These are phyloP conservation scores for Cyprinodon diabolis DNA, from an alignment of 2,797 vertebrate genomes.

Conservation along the genomic window DNA sequence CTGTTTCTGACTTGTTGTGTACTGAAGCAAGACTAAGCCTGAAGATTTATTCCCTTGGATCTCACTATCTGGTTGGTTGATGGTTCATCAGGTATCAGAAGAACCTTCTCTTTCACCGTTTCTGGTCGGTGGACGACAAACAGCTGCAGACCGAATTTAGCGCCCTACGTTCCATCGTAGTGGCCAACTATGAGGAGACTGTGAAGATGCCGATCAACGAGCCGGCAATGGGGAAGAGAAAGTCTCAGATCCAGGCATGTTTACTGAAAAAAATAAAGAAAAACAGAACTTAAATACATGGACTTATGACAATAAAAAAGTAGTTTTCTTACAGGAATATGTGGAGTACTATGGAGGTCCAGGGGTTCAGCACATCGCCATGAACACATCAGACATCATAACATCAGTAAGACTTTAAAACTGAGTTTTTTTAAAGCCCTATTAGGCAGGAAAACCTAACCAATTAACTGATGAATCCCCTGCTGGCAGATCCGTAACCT, in stretches of 20 bases:
- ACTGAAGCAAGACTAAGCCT: neutral
- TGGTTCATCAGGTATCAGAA: slow-evolving; percentile 86
- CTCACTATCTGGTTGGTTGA: slow-evolving; percentile 4
- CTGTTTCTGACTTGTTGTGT: neutral
- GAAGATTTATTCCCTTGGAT: neutral
- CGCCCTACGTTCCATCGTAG: slow-evolving; percentile 93
- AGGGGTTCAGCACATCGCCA: slow-evolving; percentile 95
- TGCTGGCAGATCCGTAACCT: slow-evolving; percentile 87
- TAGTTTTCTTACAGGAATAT: slow-evolving; percentile 84
- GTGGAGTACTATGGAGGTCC: slow-evolving; percentile 94
- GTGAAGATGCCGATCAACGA: slow-evolving; percentile 99
- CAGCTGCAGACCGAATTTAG: slow-evolving; percentile 95
- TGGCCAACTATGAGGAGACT: slow-evolving; percentile 94
- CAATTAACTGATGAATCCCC: slow-evolving; percentile 2
- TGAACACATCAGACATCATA: slow-evolving; percentile 94
- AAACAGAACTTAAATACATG: neutral
- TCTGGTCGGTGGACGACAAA: slow-evolving; percentile 98
- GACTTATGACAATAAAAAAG: neutral
- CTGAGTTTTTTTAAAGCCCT: too few relatives aligned
- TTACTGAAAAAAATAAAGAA: neutral
- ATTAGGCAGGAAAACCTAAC: neutral
- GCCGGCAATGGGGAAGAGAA: slow-evolving; percentile 89
- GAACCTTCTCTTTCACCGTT: slow-evolving; percentile 95
- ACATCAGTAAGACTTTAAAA: slow-evolving; percentile 79
- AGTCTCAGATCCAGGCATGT: slow-evolving; percentile 95